Base-by-base conservation (phyloP, 1,140 invertebrate species). In the Sesamia nonagrioides region DNA sequence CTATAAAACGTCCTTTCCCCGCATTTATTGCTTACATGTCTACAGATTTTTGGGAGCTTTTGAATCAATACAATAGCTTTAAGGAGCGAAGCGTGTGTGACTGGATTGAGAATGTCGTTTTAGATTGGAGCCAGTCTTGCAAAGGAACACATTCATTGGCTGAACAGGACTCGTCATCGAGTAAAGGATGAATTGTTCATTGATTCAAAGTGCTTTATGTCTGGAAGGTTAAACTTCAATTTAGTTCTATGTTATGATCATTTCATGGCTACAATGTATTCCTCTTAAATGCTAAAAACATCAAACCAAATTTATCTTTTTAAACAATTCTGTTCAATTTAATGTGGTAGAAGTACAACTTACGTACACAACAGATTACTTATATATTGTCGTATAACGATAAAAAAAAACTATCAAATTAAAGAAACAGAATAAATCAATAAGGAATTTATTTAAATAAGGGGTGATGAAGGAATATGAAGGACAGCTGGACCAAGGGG, bases 1-100 rank as follows among this genome's bases (percentile, higher is more conserved):
- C 86, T 87, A 90, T 92, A 92, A 89, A 84, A 90, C 83, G 85
- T 77, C 61, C 52, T 86, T 85, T 84, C 84, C 74, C 69, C 84
- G 84, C 82, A 82, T 89, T 90, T 90, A 91, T 89, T 88, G 86
- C 82, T 83, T 72, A 77, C 80, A 78, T 80, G 82, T 78, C 82
- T 83, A 83, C 78, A 79, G 80, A 84, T 85, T 89, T 90, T 87
- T 87, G 84, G 82, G 81, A 81, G 76, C 74, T 83, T 82, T 76
- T 81, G 69, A 81, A 77, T 82, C 82, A 76, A 84, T 84, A 81
- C 78, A 82, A 77, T 66, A 77, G 71, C 76, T 82, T 82, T 81
- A 76, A 77, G 82, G 50, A 77, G 73, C 60, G 21, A 66, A n/a
- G n/a, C 48, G 42, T 68, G 61, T 77, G 61, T 77, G 74, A 66